Percentiles rank a stretch among this genome's conserved stretches.
Conservation (phyloP, 2,888 invertebrate species). For the Drosophila leonis region DNA sequence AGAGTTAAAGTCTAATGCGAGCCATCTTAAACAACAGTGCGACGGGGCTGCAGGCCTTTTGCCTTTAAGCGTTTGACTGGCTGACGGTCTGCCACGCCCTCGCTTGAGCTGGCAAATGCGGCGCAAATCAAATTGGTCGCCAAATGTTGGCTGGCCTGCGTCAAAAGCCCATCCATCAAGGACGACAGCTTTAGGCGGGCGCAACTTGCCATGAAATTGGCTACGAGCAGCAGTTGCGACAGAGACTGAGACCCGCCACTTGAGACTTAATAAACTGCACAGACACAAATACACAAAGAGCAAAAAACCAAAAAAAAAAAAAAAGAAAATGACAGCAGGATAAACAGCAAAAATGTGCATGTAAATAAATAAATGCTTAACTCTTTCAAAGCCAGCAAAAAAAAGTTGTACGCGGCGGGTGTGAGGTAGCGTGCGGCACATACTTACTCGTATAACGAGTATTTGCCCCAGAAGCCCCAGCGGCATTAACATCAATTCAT, state of each 20-base stretch:
- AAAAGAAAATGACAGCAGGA: slow-evolving; percentile 42
- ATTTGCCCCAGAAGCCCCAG: slow-evolving; percentile 64
- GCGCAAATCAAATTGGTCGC: slow-evolving; percentile 77
- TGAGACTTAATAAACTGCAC: slow-evolving; percentile 77
- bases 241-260: slow-evolving; percentile 56
- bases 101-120: slow-evolving; percentile 23
- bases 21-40: not conserved
- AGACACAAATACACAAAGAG: slow-evolving; percentile 14
- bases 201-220: slow-evolving; percentile 77
- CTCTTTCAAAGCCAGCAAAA: slow-evolving; percentile 66
- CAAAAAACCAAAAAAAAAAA: not conserved
- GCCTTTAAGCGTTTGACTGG: not conserved
- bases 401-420: slow-evolving; percentile 1
- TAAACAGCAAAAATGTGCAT: slow-evolving; percentile 53
- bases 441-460: slow-evolving; percentile 45
- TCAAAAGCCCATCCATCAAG: slow-evolving; percentile 78
- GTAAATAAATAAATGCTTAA: slow-evolving; percentile 80
- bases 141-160: slow-evolving; percentile 59
- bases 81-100: not conserved
- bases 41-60: slow-evolving; percentile 37
- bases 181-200: slow-evolving; percentile 63
- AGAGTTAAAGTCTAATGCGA: slow-evolving; percentile 29
- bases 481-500: slow-evolving; percentile 80
- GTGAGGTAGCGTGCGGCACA: slow-evolving; percentile 18
- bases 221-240: slow-evolving; percentile 52